Percentiles rank a stretch among this genome's conserved stretches.
Conservation (phyloP, 2,113 vertebrate genomes). For the Bothrops jararaca region DNA sequence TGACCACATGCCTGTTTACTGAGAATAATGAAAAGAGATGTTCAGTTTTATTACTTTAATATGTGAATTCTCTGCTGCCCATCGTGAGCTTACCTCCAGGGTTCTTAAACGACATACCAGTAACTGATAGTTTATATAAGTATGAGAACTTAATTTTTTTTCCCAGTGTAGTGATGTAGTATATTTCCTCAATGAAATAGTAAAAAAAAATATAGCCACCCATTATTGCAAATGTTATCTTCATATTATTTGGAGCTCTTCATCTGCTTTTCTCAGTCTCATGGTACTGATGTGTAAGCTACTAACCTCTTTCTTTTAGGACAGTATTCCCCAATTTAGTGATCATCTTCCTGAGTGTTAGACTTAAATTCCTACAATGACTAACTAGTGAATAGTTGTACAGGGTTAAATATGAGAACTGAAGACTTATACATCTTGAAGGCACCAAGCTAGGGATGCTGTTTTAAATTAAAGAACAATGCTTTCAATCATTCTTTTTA, state of each 20-base stretch:
- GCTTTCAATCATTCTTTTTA: not conserved
- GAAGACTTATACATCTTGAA: not conserved
- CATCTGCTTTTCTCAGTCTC: not conserved
- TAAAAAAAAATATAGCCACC: not conserved
- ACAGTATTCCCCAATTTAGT: not conserved
- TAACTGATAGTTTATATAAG: not conserved
- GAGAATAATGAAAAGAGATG: constrained; percentile 10
- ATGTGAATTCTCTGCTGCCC: constrained; percentile 20
- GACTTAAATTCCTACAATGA: not conserved
- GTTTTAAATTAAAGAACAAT: not conserved
- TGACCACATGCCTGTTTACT: not conserved
- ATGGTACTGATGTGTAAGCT: not conserved
- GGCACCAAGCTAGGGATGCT: not conserved
- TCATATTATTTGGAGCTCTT: not conserved
- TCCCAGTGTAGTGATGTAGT: not conserved
- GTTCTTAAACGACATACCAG: not conserved
- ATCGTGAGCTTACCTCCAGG: not conserved
- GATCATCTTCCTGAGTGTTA: not conserved
- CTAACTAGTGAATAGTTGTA: not conserved
- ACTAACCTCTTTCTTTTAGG: not conserved
- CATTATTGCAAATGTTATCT: not conserved
- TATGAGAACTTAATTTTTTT: not conserved
- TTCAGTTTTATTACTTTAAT: constrained; percentile 11
- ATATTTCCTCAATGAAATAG: not conserved
- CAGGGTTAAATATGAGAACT: not conserved